A percentile compares a stretch with the other conserved stretches of the same genome.
These are phyloP conservation scores for Ceyx margarethae DNA, from an alignment of 2,113 vertebrate genomes.

Conservation along the genomic window DNA sequence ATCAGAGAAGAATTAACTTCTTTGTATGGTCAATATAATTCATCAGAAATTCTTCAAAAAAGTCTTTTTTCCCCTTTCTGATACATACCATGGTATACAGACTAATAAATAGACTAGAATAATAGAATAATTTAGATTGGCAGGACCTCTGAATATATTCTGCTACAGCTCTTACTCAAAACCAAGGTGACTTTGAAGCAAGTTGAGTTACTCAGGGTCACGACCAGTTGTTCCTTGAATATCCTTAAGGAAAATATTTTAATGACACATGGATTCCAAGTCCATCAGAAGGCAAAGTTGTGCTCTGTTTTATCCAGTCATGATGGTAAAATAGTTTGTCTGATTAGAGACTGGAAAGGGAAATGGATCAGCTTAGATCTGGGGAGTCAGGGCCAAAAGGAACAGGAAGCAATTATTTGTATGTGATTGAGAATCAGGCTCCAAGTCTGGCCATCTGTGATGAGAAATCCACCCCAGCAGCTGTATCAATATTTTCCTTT, in stretches of 20 bases:
- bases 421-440: neutral
- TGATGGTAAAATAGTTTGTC: neutral
- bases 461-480: neutral
- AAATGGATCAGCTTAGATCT: neutral
- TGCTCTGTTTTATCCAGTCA: neutral
- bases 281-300: neutral
- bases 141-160: neutral
- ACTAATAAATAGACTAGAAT: neutral
- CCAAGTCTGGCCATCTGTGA: neutral
- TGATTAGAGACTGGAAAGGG: neutral
- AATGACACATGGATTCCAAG: rapidly evolving
- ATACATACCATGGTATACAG: neutral
- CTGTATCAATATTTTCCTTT: neutral
- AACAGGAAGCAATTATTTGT: neutral
- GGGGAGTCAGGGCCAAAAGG: neutral
- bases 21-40: neutral
- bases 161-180: neutral
- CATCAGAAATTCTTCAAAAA: neutral
- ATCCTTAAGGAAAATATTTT: neutral
- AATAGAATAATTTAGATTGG: neutral
- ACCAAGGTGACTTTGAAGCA: neutral
- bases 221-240: neutral
- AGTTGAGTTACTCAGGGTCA: too few relatives aligned
- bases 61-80: neutral
- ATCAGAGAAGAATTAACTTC: neutral